Conservation (phyloP, 2,797 vertebrate genomes). For the Gobio occitaniae region DNA sequence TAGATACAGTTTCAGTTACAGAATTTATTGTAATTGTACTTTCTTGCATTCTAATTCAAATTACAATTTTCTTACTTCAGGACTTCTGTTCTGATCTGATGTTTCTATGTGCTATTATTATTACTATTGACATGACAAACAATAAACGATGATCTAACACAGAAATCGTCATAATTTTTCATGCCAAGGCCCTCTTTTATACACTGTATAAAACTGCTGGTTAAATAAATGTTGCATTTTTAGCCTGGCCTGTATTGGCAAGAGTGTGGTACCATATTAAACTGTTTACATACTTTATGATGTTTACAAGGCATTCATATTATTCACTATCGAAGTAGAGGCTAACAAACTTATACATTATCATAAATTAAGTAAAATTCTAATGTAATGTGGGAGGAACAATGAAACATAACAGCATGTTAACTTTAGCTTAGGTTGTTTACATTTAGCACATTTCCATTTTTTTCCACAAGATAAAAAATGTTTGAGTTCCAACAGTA, state of each 20-base stretch:
- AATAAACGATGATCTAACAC: background rate
- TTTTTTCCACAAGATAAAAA: background rate
- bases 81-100: background rate
- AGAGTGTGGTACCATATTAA: background rate
- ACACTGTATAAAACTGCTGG: background rate
- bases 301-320: background rate
- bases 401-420: background rate
- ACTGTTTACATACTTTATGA: background rate
- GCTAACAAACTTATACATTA: background rate
- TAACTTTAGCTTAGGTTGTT: background rate
- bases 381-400: too few species aligned
- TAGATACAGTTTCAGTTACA: background rate
- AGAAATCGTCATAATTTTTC: background rate
- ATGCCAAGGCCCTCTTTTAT: background rate
- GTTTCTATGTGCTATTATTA: background rate
- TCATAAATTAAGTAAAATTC: background rate
- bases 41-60: background rate
- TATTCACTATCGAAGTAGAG: background rate
- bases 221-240: background rate
- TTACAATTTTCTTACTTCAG: background rate
- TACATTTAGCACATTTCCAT: background rate
- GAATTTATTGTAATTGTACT: background rate
- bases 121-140: background rate
- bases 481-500: conserved; percentile 1
- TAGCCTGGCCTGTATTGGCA: background rate